Percentiles rank a stretch among this genome's conserved stretches.
Evolutionary conservation across 2,113 vertebrate species (phyloP).

Genomic region (Lycaon pictus): DNA sequence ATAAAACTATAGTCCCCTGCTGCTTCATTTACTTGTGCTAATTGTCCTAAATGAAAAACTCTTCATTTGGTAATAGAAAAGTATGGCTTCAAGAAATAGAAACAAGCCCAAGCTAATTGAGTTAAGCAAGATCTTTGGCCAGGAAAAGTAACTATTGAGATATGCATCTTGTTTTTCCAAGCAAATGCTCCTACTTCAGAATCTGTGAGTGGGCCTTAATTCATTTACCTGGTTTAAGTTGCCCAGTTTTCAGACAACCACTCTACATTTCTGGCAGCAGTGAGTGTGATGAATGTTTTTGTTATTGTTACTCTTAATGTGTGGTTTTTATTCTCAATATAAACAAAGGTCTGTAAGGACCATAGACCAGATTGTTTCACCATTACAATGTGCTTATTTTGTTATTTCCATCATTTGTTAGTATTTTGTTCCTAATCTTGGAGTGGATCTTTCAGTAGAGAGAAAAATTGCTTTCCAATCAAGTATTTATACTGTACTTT

Average conservation of each 20-base stretch:
- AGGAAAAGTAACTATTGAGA: constrained; percentile 69
- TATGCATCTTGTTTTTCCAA: constrained; percentile 78
- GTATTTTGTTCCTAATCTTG: constrained; percentile 59
- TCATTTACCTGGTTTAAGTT: constrained; percentile 61
- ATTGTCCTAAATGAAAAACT: constrained; percentile 79
- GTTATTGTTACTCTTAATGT: constrained; percentile 69
- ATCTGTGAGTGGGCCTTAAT: constrained; percentile 63
- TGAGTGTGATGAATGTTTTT: constrained; percentile 67
- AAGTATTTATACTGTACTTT: constrained; percentile 34
- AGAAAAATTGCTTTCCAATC: constrained; percentile 61
- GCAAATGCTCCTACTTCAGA: constrained; percentile 61
- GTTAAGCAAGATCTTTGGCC: constrained; percentile 67
- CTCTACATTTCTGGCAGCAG: constrained; percentile 63
- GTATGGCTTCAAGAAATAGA: constrained; percentile 71
- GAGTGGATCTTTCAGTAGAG: constrained; percentile 55
- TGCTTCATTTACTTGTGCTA: constrained; percentile 69
- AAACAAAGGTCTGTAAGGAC: constrained; percentile 60
- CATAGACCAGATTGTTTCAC: constrained; percentile 52
- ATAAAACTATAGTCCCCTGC: not conserved
- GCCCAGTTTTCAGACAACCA: constrained; percentile 55
- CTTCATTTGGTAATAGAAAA: constrained; percentile 73
- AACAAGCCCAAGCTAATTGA: constrained; percentile 74
- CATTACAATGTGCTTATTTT: constrained; percentile 66
- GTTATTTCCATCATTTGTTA: constrained; percentile 61
- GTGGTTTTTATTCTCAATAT: constrained; percentile 65